These are phyloP conservation scores for Drosophila villosipedis DNA, from an alignment of 2,888 invertebrate genomes.

Conservation along the genomic window DNA sequence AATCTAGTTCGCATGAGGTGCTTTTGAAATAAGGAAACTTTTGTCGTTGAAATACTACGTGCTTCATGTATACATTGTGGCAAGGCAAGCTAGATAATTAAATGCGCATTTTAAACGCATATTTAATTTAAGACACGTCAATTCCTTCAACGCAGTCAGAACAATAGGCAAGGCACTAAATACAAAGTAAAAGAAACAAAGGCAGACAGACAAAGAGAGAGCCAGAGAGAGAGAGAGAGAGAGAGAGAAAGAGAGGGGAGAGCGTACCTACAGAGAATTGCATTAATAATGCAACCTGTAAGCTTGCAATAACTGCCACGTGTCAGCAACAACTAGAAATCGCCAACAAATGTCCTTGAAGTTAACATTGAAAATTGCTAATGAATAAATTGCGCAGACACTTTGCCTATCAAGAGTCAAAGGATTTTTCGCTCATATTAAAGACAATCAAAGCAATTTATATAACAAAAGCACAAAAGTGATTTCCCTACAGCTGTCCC, in stretches of 20 bases:
- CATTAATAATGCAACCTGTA: conserved; percentile 44
- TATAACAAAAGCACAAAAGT: conserved; percentile 24
- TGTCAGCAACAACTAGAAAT: conserved; percentile 6
- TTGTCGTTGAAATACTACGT: background rate
- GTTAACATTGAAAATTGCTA: conserved; percentile 30
- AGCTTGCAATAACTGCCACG: conserved; percentile 26
- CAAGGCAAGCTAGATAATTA: conserved; percentile 22
- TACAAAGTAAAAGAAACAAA: background rate
- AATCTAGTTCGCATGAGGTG: background rate
- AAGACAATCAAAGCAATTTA: conserved; percentile 47
- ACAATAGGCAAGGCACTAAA: background rate
- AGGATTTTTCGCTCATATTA: conserved; percentile 12
- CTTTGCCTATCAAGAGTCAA: background rate
- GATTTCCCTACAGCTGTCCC: background rate
- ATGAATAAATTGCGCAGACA: conserved; percentile 20
- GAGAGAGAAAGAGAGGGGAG: too few relatives aligned
- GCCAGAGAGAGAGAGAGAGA: background rate
- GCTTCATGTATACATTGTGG: conserved; percentile 5
- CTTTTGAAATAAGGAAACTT: background rate
- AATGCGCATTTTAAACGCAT: conserved; percentile 31
- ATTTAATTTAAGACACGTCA: conserved; percentile 52
- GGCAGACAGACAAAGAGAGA: background rate
- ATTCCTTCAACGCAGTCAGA: conserved; percentile 4
- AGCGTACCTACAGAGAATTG: background rate
- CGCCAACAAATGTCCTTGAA: conserved; percentile 24